Conservation (phyloP, 2,113 vertebrate species). For the Pollachius pollachius region DNA sequence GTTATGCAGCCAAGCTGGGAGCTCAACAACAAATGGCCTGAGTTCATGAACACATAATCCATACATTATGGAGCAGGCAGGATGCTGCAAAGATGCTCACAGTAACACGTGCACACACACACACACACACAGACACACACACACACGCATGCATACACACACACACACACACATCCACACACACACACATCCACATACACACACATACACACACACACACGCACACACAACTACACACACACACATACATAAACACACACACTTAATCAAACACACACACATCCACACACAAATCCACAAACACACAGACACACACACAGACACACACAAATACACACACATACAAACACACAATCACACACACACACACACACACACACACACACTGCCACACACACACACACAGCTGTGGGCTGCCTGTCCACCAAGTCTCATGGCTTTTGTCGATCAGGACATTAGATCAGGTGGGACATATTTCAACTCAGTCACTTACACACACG, state of each 20-base stretch:
- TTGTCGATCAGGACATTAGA: no score
- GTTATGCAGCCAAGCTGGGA: neutral
- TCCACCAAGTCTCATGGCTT: no score
- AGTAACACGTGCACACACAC: neutral
- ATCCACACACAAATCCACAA: no score
- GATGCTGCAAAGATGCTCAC: neutral
- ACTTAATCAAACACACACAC: no score
- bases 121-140: neutral
- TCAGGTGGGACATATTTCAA: no score
- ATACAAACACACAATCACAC: neutral
- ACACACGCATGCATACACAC: neutral
- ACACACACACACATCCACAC: neutral
- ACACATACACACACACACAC: neutral
- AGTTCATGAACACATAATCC: neutral
- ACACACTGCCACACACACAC: neutral
- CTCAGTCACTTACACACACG: no score
- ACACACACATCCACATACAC: neutral
- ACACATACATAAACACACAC: no score
- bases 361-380: neutral
- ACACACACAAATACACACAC: neutral
- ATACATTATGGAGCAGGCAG: neutral
- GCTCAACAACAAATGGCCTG: neutral
- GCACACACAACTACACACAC: no score
- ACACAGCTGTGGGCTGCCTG: no score
- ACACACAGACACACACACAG: neutral